Evolutionary conservation across 1,140 invertebrate genomes (phyloP).

Genomic region (Harpegnathos saltator): DNA sequence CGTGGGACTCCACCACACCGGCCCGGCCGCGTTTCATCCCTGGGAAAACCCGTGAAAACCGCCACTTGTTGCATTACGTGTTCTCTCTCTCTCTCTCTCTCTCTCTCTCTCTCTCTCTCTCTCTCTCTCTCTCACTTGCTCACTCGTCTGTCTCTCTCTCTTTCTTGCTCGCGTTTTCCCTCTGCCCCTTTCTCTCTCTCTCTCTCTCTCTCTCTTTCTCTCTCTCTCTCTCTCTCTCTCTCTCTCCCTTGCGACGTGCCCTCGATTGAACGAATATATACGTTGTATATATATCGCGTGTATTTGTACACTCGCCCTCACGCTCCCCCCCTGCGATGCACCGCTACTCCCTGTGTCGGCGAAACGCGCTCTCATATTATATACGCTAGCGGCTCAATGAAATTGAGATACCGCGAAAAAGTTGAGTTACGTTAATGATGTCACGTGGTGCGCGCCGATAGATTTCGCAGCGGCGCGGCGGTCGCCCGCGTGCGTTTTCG

Average conservation of each 20-base stretch:
- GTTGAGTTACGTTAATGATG: constrained; percentile 53
- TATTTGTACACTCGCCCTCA: constrained; percentile 48
- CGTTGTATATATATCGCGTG: constrained; percentile 40
- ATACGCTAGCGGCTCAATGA: constrained; percentile 16
- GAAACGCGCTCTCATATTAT: constrained; percentile 41
- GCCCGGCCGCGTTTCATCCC: constrained; percentile 82
- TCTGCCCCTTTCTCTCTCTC: not conserved
- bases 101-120: constrained; percentile 4
- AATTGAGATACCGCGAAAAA: constrained; percentile 50
- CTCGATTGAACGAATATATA: constrained; percentile 58
- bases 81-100: constrained; percentile 56
- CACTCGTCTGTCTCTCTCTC: not conserved
- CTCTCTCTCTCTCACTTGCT: constrained; percentile 8
- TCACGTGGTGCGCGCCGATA: constrained; percentile 31
- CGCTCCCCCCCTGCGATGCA: not conserved
- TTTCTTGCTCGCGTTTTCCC: not conserved
- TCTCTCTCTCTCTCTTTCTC: not conserved
- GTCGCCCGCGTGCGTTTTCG: not conserved
- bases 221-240: not conserved
- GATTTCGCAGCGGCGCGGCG: not conserved
- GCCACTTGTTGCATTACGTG: constrained; percentile 85
- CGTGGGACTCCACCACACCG: constrained; percentile 77
- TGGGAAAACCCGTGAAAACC: constrained; percentile 86
- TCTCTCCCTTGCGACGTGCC: constrained; percentile 49
- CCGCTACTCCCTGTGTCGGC: not conserved